Evolutionary conservation across 2,113 vertebrate species (phyloP).

Genomic region (Desmodus rotundus): DNA sequence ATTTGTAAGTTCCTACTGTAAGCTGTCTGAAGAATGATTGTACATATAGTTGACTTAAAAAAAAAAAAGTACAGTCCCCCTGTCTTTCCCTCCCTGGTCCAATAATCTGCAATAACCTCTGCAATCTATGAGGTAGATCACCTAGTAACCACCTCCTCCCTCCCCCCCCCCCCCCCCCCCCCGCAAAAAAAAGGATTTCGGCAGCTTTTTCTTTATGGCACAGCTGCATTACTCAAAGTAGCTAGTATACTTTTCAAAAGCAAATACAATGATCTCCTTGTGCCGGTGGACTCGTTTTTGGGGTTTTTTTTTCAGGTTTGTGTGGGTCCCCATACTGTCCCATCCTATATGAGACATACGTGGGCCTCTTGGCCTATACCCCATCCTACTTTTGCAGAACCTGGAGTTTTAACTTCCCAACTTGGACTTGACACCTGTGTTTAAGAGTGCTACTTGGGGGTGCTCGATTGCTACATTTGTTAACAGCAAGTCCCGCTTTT

Average conservation of each 20-base stretch:
- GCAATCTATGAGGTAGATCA: neutral
- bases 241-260: neutral
- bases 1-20: neutral
- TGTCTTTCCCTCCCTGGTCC: rapidly evolving
- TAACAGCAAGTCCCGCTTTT: neutral
- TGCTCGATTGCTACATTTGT: neutral
- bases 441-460: neutral
- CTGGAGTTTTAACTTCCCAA: neutral
- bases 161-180: too few species aligned
- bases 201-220: neutral
- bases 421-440: neutral
- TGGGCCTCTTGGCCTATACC: neutral
- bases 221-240: neutral
- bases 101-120: neutral
- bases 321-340: neutral
- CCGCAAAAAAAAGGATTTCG: neutral
- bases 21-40: neutral
- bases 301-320: neutral
- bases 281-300: neutral
- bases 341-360: neutral
- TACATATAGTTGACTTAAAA: neutral
- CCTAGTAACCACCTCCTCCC: neutral
- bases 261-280: neutral
- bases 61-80: neutral
- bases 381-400: neutral